Percentiles rank a stretch among this genome's conserved stretches.
Conservation (phyloP, 2,113 vertebrate genomes). For the Silurus meridionalis region DNA sequence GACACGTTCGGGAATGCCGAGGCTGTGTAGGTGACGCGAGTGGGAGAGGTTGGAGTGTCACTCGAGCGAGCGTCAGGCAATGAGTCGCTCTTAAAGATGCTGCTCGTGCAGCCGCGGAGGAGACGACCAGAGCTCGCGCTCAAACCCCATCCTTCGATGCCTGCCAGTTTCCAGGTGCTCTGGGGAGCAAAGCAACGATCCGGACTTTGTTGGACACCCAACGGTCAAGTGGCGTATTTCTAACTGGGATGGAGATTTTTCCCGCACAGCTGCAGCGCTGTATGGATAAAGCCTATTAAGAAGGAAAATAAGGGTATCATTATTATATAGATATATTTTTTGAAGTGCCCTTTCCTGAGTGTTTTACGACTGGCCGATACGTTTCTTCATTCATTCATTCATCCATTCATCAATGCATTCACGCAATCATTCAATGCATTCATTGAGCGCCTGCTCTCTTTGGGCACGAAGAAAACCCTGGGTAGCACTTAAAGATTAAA, state of each 20-base stretch:
- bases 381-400: background rate
- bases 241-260: conserved; percentile 4
- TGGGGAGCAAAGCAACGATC: background rate
- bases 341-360: conserved; percentile 49
- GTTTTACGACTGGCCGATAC: conserved; percentile 28
- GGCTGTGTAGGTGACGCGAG: conserved; percentile 1
- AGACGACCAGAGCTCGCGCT: background rate
- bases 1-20: background rate
- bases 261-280: background rate
- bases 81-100: background rate
- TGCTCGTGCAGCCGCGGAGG: background rate
- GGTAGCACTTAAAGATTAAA: conserved; percentile 13
- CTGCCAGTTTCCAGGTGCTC: background rate
- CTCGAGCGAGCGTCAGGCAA: background rate
- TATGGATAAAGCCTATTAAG: background rate
- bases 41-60: conserved; percentile 15
- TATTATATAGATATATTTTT: background rate
- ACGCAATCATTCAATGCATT: background rate
- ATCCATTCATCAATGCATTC: background rate
- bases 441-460: conserved; percentile 22
- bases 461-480: conserved; percentile 26
- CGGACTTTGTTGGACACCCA: conserved; percentile 12
- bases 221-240: conserved; percentile 19
- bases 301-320: background rate
- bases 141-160: background rate